Base-by-base conservation (phyloP, 2,888 invertebrate genomes). In the Girardia tigrina region DNA sequence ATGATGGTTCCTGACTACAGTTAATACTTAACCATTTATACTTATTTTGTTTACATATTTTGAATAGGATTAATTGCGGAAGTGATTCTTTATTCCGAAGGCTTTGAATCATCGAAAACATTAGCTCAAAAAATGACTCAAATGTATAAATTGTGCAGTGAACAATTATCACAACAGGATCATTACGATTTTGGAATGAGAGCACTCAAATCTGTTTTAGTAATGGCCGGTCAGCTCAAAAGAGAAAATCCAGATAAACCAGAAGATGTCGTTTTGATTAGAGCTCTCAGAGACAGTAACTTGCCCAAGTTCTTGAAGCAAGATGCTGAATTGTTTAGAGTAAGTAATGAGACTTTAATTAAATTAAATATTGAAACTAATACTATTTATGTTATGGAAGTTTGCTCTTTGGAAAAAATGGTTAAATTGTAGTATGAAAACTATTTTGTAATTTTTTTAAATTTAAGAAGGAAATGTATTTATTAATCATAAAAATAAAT, bases 1-100 rank as follows among this genome's bases (percentile, higher is more conserved):
- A 92, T 92, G 91, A 92, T 92, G 91, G 91, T 92, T 42, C 92
- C 91, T 0, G 91, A 92, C 85, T 92, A 92, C 82, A 90, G 90
- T 90, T 84, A 83, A 82, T 80, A 23, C 20, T 12, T 12, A 26
- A 26, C 6, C 26, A 70, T 8, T 8, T 14, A 70, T 14, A 14
- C 16, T 36, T 36, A 36, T 36, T 16, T 12, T 36, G 16, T 36
- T 80, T 82, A 42, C 79, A 89, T 89, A 89, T 6, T 28, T 28
- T 26, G 23, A 42, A 77, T 70, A 77, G 73, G 81, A 28, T 80
- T 84, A 76, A 85, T 93, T 80, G 91, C 92, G 71, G 92, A 92
- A 85, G 92, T 92, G 1, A 92, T 91, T 78, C 85, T 93, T n/a
- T 92, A 92, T 83, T 92, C 92, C 0, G 92, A 92, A 85, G 92